phyloP scores from a whole-genome alignment of 1,140 invertebrate species.

The Hyles euphorbiae region DNA sequence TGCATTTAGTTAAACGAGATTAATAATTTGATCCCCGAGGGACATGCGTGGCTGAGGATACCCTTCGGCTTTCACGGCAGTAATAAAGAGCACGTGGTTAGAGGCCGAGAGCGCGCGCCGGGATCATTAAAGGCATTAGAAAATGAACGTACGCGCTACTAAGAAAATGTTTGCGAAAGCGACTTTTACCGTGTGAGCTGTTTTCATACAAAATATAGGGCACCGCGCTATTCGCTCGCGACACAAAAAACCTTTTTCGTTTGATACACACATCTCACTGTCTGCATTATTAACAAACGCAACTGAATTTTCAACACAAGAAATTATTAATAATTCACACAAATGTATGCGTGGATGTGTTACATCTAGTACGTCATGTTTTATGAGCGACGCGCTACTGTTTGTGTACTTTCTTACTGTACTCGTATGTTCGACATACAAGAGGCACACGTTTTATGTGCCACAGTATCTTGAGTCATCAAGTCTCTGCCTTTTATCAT shows the following conservation, averaged over 20 bases:
- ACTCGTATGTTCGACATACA: too few species aligned
- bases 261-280: conserved; percentile 14
- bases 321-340: conserved; percentile 8
- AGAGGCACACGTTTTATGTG: too few species aligned
- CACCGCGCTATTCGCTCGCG: conserved; percentile 35
- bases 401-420: too few species aligned
- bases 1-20: too few species aligned
- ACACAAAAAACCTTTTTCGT: conserved; percentile 53
- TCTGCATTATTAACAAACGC: conserved; percentile 30
- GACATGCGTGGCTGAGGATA: too few species aligned
- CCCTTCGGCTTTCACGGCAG: too few species aligned
- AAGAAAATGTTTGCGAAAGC: conserved; percentile 25
- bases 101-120: too few species aligned
- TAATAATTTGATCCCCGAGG: too few species aligned
- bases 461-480: too few species aligned
- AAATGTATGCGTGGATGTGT: conserved; percentile 1
- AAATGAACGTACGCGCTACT: not conserved
- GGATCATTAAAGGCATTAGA: not conserved
- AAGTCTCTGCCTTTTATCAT: too few species aligned
- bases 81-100: too few species aligned
- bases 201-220: conserved; percentile 52
- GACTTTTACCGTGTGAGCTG: conserved; percentile 37
- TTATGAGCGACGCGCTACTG: not conserved
- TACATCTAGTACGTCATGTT: not conserved
- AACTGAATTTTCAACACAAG: conserved; percentile 4